Evolutionary conservation across 2,797 vertebrate species (phyloP), one percentile per base, ranked within the genome.

Genomic region (Serranus cabrilla): DNA sequence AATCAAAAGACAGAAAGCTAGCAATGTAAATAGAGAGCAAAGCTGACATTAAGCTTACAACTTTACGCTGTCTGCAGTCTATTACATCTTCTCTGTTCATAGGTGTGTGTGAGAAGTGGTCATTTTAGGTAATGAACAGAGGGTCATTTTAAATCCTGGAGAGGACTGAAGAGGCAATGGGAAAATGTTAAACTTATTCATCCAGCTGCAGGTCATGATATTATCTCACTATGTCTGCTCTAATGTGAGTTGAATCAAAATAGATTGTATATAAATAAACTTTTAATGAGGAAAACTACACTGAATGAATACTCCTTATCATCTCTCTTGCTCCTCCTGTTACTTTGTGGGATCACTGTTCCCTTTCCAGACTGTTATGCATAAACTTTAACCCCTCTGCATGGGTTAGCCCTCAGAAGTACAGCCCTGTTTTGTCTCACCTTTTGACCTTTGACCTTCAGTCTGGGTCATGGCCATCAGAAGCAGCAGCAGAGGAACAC

Each of bases 381-480:
- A 21, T 78, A 60, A 83, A 47, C 82, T 73, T 55, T 87, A 57
- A 84, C 49, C 42, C 20, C 10, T 54, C 51, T 23, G 40, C 57
- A 62, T 76, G 52, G 50, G 54, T 74, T 55, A 60, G 23, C 14
- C 51, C 20, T 85, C 74, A 78, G 57, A 84, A 62, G 62, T 25
- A 58, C 60, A 78, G 55, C 63, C 37, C 23, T 89, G 74, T 90
- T 90, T 85, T 83, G 79, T 82, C 81, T 82, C 55, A 84, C 49
- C 71, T 18, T 67, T 42, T 76, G 69, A 74, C 47, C 80, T 82
- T 52, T 80, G 70, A 71, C 74, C 70, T 64, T 63, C 9, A 62
- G 45, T 76, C 70, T 68, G 60, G 58, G 69, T 83, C 57, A 70
- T 42, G 55, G 56, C 68, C 69, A 70, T 71, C 66, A 69, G 85